These are phyloP conservation scores for Sclerurus mexicanus DNA, from an alignment of 2,113 vertebrate species.

Conservation along the genomic window DNA sequence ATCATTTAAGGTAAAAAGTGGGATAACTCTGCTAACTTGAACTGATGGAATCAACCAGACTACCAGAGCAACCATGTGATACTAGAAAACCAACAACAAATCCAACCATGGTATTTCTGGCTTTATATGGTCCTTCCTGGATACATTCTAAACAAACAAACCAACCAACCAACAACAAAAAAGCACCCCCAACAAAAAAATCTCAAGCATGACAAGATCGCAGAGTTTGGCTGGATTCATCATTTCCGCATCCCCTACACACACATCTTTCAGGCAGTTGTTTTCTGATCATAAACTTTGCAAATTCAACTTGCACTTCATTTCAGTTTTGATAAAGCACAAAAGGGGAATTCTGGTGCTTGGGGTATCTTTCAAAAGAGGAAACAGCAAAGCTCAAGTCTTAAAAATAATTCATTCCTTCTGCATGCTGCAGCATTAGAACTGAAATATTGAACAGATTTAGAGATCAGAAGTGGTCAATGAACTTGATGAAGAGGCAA, in stretches of 20 bases:
- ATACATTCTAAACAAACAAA: neutral
- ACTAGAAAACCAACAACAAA: neutral
- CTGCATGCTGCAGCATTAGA: neutral
- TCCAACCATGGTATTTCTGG: neutral
- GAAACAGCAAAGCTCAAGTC: neutral
- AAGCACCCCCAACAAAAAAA: neutral
- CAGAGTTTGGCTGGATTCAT: neutral
- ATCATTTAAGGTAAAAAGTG: neutral
- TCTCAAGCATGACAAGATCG: neutral
- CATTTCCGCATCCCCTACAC: neutral
- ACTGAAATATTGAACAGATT: accelerated
- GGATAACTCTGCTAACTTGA: neutral
- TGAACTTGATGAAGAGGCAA: neutral
- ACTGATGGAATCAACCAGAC: neutral
- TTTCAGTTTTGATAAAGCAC: neutral
- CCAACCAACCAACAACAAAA: neutral
- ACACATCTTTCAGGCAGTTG: neutral
- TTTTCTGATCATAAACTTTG: neutral
- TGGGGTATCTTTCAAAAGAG: neutral
- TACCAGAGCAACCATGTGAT: neutral
- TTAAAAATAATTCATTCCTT: neutral
- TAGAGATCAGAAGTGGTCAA: neutral
- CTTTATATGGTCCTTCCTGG: neutral
- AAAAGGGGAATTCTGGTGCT: neutral
- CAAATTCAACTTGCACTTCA: neutral